Percentiles rank a stretch among this genome's conserved stretches.
These are phyloP conservation scores for Monomorium pharaonis DNA, from an alignment of 1,140 invertebrate genomes.

Conservation along the genomic window DNA sequence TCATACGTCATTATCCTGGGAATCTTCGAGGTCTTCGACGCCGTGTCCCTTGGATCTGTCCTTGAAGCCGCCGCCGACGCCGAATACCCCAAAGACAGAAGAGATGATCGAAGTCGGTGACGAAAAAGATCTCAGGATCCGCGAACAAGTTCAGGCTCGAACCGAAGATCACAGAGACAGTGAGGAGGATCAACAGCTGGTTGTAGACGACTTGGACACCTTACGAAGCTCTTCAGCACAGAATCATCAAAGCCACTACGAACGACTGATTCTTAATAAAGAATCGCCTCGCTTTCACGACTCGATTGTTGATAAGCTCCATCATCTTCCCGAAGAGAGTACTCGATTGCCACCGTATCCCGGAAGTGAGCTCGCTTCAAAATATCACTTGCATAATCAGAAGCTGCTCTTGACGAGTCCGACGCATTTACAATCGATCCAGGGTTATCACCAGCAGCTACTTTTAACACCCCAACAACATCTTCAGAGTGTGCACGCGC, in stretches of 20 bases:
- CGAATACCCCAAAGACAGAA: conserved; percentile 61
- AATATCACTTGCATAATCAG: conserved; percentile 69
- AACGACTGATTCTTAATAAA: conserved; percentile 56
- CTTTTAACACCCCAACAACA: conserved; percentile 78
- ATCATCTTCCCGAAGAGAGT: conserved; percentile 41
- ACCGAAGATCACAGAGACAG: conserved; percentile 40
- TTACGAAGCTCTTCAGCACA: conserved; percentile 58
- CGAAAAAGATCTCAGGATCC: conserved; percentile 76
- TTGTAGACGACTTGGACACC: conserved; percentile 61
- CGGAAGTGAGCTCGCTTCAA: conserved; percentile 46
- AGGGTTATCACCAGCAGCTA: conserved; percentile 76
- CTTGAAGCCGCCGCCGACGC: conserved; percentile 78
- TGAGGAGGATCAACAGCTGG: conserved; percentile 26
- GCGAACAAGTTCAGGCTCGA: conserved; percentile 51
- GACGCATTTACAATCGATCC: conserved; percentile 65
- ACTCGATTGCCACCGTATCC: conserved; percentile 51
- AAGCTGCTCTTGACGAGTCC: conserved; percentile 72
- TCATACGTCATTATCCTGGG: conserved; percentile 65
- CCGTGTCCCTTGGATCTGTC: conserved; percentile 84
- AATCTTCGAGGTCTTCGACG: conserved; percentile 65
- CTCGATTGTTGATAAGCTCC: background rate
- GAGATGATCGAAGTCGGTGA: conserved; percentile 80
- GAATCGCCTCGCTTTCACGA: conserved; percentile 45
- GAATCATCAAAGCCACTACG: conserved; percentile 62
- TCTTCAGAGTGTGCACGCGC: conserved; percentile 77